Evolutionary conservation across 2,797 vertebrate species (phyloP), one percentile per base, ranked within the genome.

Genomic region (Argya squamiceps): DNA sequence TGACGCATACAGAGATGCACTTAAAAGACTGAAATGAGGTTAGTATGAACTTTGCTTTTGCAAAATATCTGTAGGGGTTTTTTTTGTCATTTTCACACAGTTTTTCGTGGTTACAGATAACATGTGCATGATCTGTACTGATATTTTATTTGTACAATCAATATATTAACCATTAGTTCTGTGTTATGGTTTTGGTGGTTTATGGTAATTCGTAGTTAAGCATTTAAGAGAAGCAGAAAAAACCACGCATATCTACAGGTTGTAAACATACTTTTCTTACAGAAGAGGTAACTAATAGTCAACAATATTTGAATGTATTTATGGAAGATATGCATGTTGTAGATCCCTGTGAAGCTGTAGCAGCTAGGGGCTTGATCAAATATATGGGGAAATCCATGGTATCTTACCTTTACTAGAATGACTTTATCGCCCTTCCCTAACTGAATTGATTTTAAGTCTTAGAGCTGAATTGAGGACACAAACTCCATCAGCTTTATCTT

Each of bases 401-500:
- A 70, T 74, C 32, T 82, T 85, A 32, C 60, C 32, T 89, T 74
- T 71, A 60, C 47, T 70, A 27, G 60, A 77, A 80, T 70, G 36
- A 56, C 70, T 88, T 92, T 74, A 78, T 88, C 73, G 44, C 34
- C 88, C 30, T 67, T 77, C 16, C 26, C 23, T 88, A 74, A 90
- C 44, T 34, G 65, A 93, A 92, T 37, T 64, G 65, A 81, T 93
- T 94, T 93, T 90, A 84, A 89, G 58, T 68, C 77, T 84, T 91
- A 84, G 43, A 81, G 37, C 34, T 92, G 86, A 93, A 91, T 37
- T 78, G 49, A 91, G 53, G 84, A 94, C 67, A 70, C 53, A 92
- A 83, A 81, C 22, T 86, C 49, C 58, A 84, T 87, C 62, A 82
- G 32, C 19, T 91, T 93, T 96, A 92, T 92, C 81, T 92, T 89